Evolutionary conservation across 30 jellyfish, hydroid and myxozoan species (phyloP).

Genomic region (Turritopsis rubra): DNA sequence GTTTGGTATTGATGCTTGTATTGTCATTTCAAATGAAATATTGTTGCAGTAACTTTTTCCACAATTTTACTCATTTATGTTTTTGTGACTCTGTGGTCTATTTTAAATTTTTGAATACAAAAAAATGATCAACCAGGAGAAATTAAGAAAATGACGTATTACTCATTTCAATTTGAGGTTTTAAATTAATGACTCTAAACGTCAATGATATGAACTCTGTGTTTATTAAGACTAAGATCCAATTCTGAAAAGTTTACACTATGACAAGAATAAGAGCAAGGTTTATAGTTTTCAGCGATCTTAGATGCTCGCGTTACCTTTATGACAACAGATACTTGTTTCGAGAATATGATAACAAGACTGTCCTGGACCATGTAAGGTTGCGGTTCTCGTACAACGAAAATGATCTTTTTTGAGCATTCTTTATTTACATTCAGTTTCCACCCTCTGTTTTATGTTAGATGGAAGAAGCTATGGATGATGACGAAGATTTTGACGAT

Average conservation of each 20-base stretch:
- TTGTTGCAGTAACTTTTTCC: too few relatives aligned
- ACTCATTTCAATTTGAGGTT: not conserved
- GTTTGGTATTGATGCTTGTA: too few relatives aligned
- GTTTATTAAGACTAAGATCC: not conserved
- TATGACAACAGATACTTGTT: not conserved
- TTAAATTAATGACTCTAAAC: not conserved
- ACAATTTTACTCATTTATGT: too few relatives aligned
- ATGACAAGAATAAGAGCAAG: not conserved
- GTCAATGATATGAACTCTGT: not conserved
- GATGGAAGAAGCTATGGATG: conserved; percentile 83
- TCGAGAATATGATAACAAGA: not conserved
- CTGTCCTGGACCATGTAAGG: not conserved
- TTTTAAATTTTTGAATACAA: too few relatives aligned
- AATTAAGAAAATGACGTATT: not conserved
- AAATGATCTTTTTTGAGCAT: not conserved
- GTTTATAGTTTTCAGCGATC: not conserved
- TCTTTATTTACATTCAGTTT: not conserved
- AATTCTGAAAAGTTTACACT: not conserved
- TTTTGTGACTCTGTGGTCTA: not conserved
- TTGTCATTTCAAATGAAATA: too few relatives aligned
- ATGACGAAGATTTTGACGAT: conserved; percentile 86
- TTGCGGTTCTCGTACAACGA: too few relatives aligned
- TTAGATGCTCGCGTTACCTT: not conserved
- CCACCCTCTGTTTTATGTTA: not conserved
- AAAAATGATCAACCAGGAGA: not conserved